These are phyloP conservation scores for Rhinoptilus africanus DNA, from an alignment of 2,113 vertebrate genomes.

Conservation along the genomic window DNA sequence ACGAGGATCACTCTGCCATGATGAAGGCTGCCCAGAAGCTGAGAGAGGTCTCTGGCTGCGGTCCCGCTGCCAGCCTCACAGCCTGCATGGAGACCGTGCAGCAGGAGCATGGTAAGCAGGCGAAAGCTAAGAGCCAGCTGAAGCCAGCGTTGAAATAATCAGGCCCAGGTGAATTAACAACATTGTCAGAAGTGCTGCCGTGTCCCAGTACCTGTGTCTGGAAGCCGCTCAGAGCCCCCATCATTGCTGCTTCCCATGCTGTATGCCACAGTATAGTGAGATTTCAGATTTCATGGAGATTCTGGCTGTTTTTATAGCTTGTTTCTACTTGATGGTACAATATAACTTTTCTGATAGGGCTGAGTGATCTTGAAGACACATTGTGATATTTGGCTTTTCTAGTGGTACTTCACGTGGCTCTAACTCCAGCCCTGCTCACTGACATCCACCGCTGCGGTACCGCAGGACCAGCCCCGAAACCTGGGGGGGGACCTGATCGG, in stretches of 20 bases:
- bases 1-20: constrained; percentile 64
- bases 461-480: not conserved
- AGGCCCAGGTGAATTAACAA: not conserved
- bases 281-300: not conserved
- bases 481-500: not conserved
- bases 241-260: not conserved
- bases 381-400: not conserved
- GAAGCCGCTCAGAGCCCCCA: not conserved
- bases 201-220: not conserved
- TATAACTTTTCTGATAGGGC: not conserved
- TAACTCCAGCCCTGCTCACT: not conserved
- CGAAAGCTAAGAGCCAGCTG: no score
- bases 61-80: not conserved
- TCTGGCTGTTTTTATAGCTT: not conserved
- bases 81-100: constrained; percentile 54
- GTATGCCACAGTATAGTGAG: not conserved
- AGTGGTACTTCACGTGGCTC: not conserved
- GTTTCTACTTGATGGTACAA: not conserved
- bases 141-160: not conserved
- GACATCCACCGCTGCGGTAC: not conserved
- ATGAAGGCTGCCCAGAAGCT: constrained; percentile 30
- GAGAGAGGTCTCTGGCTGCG: constrained; percentile 22
- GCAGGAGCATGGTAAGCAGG: constrained; percentile 57
- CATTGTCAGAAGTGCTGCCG: not conserved
- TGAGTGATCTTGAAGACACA: not conserved